These are phyloP conservation scores for Falco novaeseelandiae DNA, from an alignment of 2,797 vertebrate species.

Conservation along the genomic window DNA sequence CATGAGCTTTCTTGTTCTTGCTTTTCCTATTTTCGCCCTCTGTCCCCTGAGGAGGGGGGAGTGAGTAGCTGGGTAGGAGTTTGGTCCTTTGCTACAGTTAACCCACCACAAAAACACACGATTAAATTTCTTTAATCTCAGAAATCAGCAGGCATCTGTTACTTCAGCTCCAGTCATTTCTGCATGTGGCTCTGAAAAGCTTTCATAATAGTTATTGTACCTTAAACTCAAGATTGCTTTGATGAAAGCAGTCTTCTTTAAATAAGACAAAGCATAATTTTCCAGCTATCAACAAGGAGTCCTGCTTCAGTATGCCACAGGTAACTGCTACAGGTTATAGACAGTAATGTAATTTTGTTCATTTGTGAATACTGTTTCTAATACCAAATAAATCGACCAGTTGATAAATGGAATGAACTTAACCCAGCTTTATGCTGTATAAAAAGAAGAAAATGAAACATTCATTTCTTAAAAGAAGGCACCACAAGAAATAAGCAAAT, in stretches of 20 bases:
- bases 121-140: neutral
- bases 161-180: neutral
- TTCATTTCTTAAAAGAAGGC: neutral
- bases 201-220: neutral
- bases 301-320: neutral
- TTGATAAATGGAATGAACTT: neutral
- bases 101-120: neutral
- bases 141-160: neutral
- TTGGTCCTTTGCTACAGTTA: neutral
- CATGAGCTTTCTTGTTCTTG: neutral
- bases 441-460: neutral
- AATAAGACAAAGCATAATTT: neutral
- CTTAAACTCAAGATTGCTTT: neutral
- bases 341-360: neutral
- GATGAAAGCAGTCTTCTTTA: neutral
- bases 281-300: neutral
- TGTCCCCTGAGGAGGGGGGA: neutral
- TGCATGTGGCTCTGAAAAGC: neutral
- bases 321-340: neutral
- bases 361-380: neutral
- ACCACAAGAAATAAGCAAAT: neutral
- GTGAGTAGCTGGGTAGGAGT: neutral
- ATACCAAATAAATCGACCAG: neutral
- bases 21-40: neutral
- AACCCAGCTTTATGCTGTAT: neutral